phyloP scores from a whole-genome alignment of 2,113 vertebrate species.

The Apteryx owenii region DNA sequence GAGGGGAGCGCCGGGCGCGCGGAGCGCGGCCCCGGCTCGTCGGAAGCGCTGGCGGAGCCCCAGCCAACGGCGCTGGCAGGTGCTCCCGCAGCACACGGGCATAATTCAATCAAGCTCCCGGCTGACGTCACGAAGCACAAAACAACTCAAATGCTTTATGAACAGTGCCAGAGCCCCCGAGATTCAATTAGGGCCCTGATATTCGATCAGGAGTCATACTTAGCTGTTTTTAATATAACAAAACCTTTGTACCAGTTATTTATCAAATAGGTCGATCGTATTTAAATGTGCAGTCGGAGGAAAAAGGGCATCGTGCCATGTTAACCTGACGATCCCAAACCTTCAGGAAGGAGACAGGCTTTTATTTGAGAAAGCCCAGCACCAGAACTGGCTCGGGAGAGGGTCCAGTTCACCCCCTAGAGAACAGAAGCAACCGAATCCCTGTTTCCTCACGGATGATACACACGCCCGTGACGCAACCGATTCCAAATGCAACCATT shows the following conservation, averaged over 20 bases:
- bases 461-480: neutral
- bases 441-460: neutral
- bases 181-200: conserved; percentile 80
- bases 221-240: conserved; percentile 75
- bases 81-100: conserved; percentile 63
- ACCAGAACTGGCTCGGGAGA: neutral
- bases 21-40: too few relatives aligned
- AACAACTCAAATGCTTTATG: conserved; percentile 76
- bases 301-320: neutral
- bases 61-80: conserved; percentile 49
- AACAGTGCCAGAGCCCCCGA: conserved; percentile 78
- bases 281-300: conserved; percentile 35
- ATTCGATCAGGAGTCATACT: conserved; percentile 75
- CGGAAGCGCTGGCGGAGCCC: too few relatives aligned
- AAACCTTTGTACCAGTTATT: conserved; percentile 74
- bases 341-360: neutral
- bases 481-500: rapidly evolving
- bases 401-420: rapidly evolving
- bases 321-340: neutral
- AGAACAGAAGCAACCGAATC: neutral
- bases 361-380: neutral
- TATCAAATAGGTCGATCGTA: conserved; percentile 59
- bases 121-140: conserved; percentile 78
- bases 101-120: conserved; percentile 79
- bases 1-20: too few relatives aligned